phyloP scores from a whole-genome alignment of 2,797 vertebrate species.

The Schizopygopsis pylzovi region DNA sequence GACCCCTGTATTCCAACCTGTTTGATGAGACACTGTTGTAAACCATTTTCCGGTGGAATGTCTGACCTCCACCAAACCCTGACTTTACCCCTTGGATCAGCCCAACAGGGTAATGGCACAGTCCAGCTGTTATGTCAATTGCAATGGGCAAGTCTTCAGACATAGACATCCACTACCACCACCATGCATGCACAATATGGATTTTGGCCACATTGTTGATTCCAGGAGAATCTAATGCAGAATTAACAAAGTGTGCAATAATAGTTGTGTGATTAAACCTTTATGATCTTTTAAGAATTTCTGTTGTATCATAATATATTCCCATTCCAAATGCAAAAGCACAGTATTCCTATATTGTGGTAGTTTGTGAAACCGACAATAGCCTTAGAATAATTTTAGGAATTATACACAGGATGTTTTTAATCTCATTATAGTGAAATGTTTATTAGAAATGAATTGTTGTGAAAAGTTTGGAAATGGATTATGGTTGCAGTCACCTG shows the following conservation, averaged over 20 bases:
- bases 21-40: constrained; percentile 21
- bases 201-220: neutral
- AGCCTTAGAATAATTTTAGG: neutral
- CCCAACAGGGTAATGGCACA: constrained; percentile 1
- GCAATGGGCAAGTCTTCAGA: neutral
- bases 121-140: constrained; percentile 21
- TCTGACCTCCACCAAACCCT: constrained; percentile 21
- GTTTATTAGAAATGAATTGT: constrained; percentile 9
- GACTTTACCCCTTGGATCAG: constrained; percentile 14
- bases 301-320: neutral
- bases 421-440: constrained; percentile 7
- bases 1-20: constrained; percentile 15
- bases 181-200: neutral
- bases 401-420: neutral
- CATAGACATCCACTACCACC: neutral
- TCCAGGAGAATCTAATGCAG: neutral
- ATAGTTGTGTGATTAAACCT: neutral
- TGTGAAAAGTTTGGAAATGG: neutral
- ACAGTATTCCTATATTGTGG: neutral
- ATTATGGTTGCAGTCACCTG: neutral
- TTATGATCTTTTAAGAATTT: neutral
- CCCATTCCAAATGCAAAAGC: neutral
- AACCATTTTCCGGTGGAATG: constrained; percentile 12
- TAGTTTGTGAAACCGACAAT: neutral
- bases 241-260: neutral